These are phyloP conservation scores for Drosophila albomicans DNA, from an alignment of 1,140 invertebrate species.

Conservation along the genomic window DNA sequence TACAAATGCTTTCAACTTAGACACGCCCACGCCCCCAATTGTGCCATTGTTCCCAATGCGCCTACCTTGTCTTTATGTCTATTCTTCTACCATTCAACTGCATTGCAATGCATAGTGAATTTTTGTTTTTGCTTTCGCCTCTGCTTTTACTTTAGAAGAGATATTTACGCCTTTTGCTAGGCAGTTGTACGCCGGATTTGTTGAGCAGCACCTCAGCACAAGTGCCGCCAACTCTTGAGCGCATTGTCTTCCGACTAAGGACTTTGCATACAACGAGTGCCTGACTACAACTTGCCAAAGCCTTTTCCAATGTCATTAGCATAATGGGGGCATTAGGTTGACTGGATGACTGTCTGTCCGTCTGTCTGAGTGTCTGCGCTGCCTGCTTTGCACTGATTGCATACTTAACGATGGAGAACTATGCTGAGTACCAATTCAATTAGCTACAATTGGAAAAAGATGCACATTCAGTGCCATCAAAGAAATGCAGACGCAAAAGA, in stretches of 20 bases:
- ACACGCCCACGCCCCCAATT: slow-evolving; percentile 66
- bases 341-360: not conserved
- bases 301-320: slow-evolving; percentile 75
- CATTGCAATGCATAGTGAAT: slow-evolving; percentile 29
- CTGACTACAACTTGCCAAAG: slow-evolving; percentile 16
- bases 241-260: slow-evolving; percentile 41
- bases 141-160: slow-evolving; percentile 31
- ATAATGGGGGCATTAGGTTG: slow-evolving; percentile 81
- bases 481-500: not conserved
- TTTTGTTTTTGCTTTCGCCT: not conserved
- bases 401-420: slow-evolving; percentile 65
- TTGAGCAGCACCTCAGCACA: slow-evolving; percentile 30
- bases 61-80: slow-evolving; percentile 19
- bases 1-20: slow-evolving; percentile 60
- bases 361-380: not conserved
- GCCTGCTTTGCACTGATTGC: slow-evolving; percentile 60
- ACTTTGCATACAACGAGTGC: slow-evolving; percentile 29
- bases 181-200: slow-evolving; percentile 51
- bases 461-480: slow-evolving; percentile 9
- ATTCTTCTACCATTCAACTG: slow-evolving; percentile 34
- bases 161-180: slow-evolving; percentile 60
- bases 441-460: slow-evolving; percentile 66
- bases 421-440: slow-evolving; percentile 68
- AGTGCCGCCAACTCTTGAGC: slow-evolving; percentile 42
- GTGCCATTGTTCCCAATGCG: slow-evolving; percentile 40